These are phyloP conservation scores for Labia minor DNA, from an alignment of 2,888 invertebrate species.

Conservation along the genomic window DNA sequence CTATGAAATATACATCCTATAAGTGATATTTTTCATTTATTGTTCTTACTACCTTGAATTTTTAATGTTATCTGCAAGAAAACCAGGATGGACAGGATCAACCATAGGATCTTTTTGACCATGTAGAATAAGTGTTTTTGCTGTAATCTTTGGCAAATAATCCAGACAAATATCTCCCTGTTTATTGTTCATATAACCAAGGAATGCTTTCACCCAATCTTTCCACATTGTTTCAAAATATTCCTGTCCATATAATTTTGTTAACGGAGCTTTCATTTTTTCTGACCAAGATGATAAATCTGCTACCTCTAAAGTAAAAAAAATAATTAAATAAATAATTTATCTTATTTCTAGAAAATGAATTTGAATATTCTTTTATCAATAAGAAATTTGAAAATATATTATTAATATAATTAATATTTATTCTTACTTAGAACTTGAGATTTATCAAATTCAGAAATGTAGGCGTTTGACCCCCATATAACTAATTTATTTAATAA, in stretches of 20 bases:
- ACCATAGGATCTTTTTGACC: constrained; percentile 75
- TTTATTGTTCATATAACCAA: constrained; percentile 44
- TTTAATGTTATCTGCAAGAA: constrained; percentile 55
- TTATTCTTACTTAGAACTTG: constrained; percentile 48
- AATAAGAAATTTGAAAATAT: too few relatives aligned
- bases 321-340: constrained; percentile 13
- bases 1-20: too few relatives aligned
- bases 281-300: constrained; percentile 58
- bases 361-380: too few relatives aligned
- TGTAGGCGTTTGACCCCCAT: constrained; percentile 67
- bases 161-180: constrained; percentile 63
- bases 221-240: constrained; percentile 58
- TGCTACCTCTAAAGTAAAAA: not conserved
- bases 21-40: too few relatives aligned
- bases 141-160: constrained; percentile 50
- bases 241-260: constrained; percentile 60
- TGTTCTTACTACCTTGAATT: constrained; percentile 56
- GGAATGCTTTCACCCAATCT: constrained; percentile 58
- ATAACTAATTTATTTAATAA: constrained; percentile 59
- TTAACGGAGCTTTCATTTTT: constrained; percentile 60
- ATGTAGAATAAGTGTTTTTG: constrained; percentile 71
- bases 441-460: constrained; percentile 55
- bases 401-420: too few relatives aligned
- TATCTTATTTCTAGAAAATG: too few relatives aligned
- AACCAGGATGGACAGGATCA: constrained; percentile 58